A percentile compares a stretch with the other conserved stretches of the same genome.
phyloP scores from a whole-genome alignment of 1,140 invertebrate genomes.

The Periplaneta americana region DNA sequence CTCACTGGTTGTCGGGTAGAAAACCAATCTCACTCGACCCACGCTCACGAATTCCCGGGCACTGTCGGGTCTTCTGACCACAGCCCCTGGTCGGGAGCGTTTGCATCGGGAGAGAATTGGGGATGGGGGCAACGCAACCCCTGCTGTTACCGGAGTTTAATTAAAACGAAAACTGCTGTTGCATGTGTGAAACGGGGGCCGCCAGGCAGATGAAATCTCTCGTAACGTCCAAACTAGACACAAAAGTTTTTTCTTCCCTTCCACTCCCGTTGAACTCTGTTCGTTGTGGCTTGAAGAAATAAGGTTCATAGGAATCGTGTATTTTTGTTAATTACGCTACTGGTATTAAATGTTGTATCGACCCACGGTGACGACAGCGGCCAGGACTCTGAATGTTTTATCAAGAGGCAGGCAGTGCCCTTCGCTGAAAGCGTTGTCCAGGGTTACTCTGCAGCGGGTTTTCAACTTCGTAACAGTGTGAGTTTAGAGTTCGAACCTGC shows the following conservation, averaged over 20 bases:
- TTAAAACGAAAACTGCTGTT: neutral
- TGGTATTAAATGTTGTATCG: too few species aligned
- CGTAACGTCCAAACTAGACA: neutral
- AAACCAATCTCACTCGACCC: neutral
- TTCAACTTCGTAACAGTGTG: too few species aligned
- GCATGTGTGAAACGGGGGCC: neutral
- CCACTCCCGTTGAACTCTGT: neutral
- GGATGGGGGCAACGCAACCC: neutral
- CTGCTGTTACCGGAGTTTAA: neutral
- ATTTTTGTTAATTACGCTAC: neutral
- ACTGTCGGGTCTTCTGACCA: neutral
- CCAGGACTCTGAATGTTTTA: too few species aligned
- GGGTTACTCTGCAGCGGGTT: too few species aligned
- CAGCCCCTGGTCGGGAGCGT: neutral
- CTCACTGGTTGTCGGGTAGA: neutral
- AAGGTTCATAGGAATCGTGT: neutral
- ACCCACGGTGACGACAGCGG: too few species aligned
- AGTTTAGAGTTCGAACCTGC: too few species aligned
- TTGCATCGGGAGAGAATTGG: neutral
- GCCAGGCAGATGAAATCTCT: neutral
- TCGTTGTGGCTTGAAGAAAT: neutral
- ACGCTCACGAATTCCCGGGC: neutral
- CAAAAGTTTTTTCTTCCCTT: neutral
- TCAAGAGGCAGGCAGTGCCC: too few species aligned
- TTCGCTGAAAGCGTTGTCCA: too few species aligned